phyloP scores from a whole-genome alignment of 2,113 vertebrate genomes.

The Ciconia boyciana region DNA sequence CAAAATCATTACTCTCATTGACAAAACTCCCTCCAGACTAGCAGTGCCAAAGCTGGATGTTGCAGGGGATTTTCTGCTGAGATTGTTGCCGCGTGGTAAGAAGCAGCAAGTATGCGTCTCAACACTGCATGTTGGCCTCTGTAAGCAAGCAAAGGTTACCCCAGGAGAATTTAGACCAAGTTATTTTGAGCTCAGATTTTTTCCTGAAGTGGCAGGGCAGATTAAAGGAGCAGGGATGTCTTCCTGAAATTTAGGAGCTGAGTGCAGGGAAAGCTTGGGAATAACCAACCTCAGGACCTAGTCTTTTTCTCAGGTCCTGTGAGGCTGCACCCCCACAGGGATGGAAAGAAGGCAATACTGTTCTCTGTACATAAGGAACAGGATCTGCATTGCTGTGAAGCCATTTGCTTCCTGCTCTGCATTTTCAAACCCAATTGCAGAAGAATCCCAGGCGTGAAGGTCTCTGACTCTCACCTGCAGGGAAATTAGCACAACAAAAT shows the following conservation, averaged over 20 bases:
- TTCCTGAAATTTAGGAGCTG: background rate
- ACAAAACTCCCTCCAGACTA: background rate
- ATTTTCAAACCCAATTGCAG: background rate
- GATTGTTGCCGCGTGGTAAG: background rate
- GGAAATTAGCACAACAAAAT: background rate
- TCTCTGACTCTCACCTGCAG: background rate
- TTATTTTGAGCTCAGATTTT: background rate
- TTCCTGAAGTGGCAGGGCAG: background rate
- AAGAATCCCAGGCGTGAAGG: background rate
- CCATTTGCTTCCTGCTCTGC: background rate
- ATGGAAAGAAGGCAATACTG: background rate
- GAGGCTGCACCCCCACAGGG: background rate
- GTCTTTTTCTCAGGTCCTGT: background rate
- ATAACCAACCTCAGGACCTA: background rate
- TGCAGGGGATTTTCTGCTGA: background rate
- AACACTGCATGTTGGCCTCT: background rate
- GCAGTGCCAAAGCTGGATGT: background rate
- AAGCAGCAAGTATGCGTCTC: background rate
- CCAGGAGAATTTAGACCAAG: background rate
- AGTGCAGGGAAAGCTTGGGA: background rate
- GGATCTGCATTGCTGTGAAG: background rate
- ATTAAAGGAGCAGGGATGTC: background rate
- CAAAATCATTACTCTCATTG: background rate
- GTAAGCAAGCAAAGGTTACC: background rate
- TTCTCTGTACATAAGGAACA: background rate